Conservation (phyloP, 2,113 vertebrate genomes). For the Proterorhinus semilunaris region DNA sequence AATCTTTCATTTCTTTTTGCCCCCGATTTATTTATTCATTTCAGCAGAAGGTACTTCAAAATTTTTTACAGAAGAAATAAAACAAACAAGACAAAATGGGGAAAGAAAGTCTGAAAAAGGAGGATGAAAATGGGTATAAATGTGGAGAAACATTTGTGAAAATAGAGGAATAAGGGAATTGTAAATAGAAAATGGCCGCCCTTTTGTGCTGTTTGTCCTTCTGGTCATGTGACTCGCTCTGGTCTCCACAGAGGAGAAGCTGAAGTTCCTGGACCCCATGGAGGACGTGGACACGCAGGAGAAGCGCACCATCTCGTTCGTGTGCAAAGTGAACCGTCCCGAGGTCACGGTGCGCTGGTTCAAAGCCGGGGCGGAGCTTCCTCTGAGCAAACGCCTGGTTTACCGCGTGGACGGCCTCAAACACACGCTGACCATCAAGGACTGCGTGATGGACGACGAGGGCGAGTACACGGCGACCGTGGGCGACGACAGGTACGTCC, state of each 20-base stretch:
- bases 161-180: no score
- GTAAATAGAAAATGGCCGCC: no score
- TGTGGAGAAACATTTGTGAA: no score
- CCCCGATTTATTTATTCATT: no score
- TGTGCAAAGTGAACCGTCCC: constrained; percentile 94
- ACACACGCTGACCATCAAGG: constrained; percentile 91
- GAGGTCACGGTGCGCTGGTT: constrained; percentile 90
- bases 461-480: constrained; percentile 90
- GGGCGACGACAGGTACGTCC: constrained; percentile 80
- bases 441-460: constrained; percentile 91
- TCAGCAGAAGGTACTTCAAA: no score
- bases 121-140: no score
- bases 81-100: no score
- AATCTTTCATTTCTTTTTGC: no score
- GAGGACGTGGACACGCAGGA: constrained; percentile 96
- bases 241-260: constrained; percentile 84
- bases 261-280: constrained; percentile 88
- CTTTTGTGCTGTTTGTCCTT: no score
- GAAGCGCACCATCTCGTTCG: constrained; percentile 91
- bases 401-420: constrained; percentile 91
- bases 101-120: no score
- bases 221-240: neutral
- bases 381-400: constrained; percentile 84
- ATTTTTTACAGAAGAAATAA: no score
- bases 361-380: constrained; percentile 89